A percentile compares a stretch with the other conserved stretches of the same genome.
phyloP scores from a whole-genome alignment of 1,140 invertebrate genomes.

The Brachionus paranguensis region DNA sequence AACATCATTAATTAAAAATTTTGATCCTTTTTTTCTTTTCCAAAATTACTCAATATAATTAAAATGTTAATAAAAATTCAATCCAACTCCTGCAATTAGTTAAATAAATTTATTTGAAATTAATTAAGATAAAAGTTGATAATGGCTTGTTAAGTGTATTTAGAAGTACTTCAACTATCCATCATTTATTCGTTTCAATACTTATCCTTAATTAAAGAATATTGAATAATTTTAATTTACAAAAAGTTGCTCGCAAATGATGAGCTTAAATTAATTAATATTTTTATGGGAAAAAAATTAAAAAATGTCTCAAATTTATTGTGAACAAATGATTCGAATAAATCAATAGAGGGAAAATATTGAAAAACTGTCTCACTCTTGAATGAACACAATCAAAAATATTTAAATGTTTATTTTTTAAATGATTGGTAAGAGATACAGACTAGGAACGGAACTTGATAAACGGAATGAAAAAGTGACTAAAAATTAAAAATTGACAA shows the following conservation, averaged over 20 bases:
- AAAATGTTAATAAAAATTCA: neutral
- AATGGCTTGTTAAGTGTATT: neutral
- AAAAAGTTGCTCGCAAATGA: neutral
- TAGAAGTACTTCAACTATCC: neutral
- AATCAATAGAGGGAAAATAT: neutral
- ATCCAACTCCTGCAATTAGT: neutral
- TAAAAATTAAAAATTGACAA: neutral
- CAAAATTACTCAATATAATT: neutral
- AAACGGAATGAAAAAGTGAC: neutral
- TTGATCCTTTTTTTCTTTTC: neutral
- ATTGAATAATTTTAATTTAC: neutral
- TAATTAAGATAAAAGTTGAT: neutral
- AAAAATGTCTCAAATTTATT: neutral
- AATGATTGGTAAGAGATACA: neutral
- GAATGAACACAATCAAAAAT: neutral
- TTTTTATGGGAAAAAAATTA: neutral
- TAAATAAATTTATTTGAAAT: neutral
- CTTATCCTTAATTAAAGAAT: neutral
- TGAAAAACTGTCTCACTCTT: neutral
- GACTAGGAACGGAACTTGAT: neutral
- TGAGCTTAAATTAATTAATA: neutral
- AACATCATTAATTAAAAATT: neutral
- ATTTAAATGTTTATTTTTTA: neutral
- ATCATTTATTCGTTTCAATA: neutral
- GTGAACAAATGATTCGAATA: neutral